A percentile compares a stretch with the other conserved stretches of the same genome.
phyloP scores from a whole-genome alignment of 2,888 invertebrate species.

The Netelia inedita region DNA sequence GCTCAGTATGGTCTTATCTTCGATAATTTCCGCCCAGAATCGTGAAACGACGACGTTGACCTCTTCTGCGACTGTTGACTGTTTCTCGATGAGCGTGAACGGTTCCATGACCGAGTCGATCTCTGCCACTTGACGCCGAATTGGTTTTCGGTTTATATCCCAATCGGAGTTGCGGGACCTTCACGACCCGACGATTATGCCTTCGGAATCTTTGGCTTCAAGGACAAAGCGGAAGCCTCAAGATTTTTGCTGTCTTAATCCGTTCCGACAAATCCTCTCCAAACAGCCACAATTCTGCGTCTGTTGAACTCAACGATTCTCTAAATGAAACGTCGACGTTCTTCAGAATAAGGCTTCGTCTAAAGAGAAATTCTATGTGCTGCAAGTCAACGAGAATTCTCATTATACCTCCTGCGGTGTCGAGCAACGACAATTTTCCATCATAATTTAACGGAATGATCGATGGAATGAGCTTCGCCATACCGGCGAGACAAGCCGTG shows the following conservation, averaged over 20 bases:
- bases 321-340: conserved; percentile 33
- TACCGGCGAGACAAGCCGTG: neutral
- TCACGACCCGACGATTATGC: neutral
- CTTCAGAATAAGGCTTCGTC: conserved; percentile 47
- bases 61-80: neutral
- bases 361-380: conserved; percentile 31
- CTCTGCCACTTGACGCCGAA: conserved; percentile 10
- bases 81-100: neutral
- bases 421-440: conserved; percentile 7
- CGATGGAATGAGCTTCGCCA: conserved; percentile 14
- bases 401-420: conserved; percentile 1
- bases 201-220: conserved; percentile 14
- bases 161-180: conserved; percentile 19
- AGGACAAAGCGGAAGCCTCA: neutral
- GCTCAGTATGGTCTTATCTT: neutral
- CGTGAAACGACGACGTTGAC: neutral
- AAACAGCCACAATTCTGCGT: neutral
- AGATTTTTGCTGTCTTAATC: neutral
- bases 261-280: neutral
- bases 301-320: conserved; percentile 28
- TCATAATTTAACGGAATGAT: neutral
- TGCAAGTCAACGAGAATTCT: conserved; percentile 36
- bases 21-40: conserved; percentile 2
- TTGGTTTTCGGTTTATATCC: conserved; percentile 3
- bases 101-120: neutral